Evolutionary conservation across 1,140 invertebrate species (phyloP).

Genomic region (Ganaspis sp.): DNA sequence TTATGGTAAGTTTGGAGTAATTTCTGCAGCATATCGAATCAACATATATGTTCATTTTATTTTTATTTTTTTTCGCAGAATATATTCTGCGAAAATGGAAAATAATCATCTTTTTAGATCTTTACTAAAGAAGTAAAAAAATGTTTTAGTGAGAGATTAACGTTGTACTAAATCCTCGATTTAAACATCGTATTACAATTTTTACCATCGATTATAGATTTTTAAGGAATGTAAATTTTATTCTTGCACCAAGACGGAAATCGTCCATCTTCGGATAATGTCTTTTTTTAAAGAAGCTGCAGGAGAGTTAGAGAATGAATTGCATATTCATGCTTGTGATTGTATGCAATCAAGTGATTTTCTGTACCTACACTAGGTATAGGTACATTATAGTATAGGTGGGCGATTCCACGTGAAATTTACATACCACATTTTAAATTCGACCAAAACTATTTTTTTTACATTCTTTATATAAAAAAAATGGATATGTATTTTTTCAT

Average conservation of each 20-base stretch:
- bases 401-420: too few species aligned
- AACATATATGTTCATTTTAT: too few species aligned
- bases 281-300: background rate
- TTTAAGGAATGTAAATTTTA: background rate
- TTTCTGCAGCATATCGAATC: background rate
- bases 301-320: background rate
- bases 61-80: too few species aligned
- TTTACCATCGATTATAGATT: background rate
- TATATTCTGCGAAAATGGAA: too few species aligned
- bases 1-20: background rate
- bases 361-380: background rate
- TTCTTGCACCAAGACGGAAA: constrained; percentile 1
- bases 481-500: too few species aligned
- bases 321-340: background rate
- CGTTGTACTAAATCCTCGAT: background rate
- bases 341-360: background rate
- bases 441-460: too few species aligned
- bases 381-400: too few species aligned
- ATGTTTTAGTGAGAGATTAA: too few species aligned
- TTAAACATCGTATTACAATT: background rate
- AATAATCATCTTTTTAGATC: too few species aligned
- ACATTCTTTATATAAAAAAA: too few species aligned
- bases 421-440: too few species aligned
- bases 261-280: constrained; percentile 22
- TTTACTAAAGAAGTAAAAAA: too few species aligned